Evolutionary conservation across 2,797 vertebrate species (phyloP).

Genomic region (Nannoperca australis): DNA sequence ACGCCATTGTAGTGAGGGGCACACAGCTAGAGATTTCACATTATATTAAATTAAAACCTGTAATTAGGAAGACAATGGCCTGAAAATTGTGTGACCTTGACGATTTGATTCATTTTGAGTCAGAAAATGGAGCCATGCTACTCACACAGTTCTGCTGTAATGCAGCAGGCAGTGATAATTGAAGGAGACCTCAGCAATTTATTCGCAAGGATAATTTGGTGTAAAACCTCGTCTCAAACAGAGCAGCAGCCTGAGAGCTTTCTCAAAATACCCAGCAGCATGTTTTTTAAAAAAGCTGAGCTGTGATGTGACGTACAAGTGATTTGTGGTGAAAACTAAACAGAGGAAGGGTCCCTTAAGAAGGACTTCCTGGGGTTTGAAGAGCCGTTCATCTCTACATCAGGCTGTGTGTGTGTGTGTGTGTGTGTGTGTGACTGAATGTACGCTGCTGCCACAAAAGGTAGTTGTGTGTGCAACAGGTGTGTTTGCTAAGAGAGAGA

Average conservation of each 20-base stretch:
- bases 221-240: slow-evolving; percentile 15
- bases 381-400: not conserved
- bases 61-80: slow-evolving; percentile 69
- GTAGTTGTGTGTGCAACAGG: slow-evolving; percentile 13
- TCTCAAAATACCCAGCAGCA: too few relatives aligned
- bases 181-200: slow-evolving; percentile 10
- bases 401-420: slow-evolving; percentile 4
- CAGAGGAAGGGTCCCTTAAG: not conserved
- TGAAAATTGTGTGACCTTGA: slow-evolving; percentile 32
- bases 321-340: not conserved
- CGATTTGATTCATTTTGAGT: slow-evolving; percentile 50
- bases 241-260: too few relatives aligned
- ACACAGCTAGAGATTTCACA: slow-evolving; percentile 70
- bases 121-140: slow-evolving; percentile 30
- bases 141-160: not conserved
- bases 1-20: slow-evolving; percentile 60
- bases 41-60: slow-evolving; percentile 76
- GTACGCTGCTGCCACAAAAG: slow-evolving; percentile 15
- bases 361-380: not conserved
- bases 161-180: not conserved
- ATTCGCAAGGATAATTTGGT: slow-evolving; percentile 1
- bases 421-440: not conserved
- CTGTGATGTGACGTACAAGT: too few relatives aligned
- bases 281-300: not conserved
- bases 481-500: slow-evolving; percentile 32